phyloP scores from a whole-genome alignment of 2,797 vertebrate genomes.

The Trachops cirrhosus region DNA sequence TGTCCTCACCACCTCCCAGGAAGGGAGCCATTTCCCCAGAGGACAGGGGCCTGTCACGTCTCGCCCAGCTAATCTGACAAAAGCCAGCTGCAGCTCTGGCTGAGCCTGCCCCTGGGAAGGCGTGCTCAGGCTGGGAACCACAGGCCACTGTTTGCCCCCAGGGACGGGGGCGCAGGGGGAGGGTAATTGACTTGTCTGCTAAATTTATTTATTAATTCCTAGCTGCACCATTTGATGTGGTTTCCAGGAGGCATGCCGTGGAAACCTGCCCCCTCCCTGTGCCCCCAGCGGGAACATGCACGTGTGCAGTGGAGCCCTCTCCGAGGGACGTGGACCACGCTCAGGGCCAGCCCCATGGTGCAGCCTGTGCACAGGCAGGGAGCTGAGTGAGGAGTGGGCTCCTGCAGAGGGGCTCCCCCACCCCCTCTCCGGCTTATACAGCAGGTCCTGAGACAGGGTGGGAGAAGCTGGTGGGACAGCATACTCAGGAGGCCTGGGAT shows the following conservation, averaged over 20 bases:
- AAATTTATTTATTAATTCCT: slow-evolving; percentile 72
- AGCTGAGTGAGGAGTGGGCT: neutral
- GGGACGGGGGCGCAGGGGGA: slow-evolving; percentile 29
- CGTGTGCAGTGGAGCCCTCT: neutral
- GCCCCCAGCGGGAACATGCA: neutral
- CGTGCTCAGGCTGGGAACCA: slow-evolving; percentile 64
- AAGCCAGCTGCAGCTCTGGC: slow-evolving; percentile 61
- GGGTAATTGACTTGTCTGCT: slow-evolving; percentile 71
- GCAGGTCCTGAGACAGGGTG: neutral
- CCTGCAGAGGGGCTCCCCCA: neutral
- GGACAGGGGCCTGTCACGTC: slow-evolving; percentile 69
- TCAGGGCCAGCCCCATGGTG: neutral
- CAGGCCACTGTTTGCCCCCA: slow-evolving; percentile 52
- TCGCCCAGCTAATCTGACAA: slow-evolving; percentile 70
- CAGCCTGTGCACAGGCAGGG: neutral
- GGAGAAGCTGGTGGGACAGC: neutral
- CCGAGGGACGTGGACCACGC: neutral
- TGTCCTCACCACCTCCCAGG: slow-evolving; percentile 64
- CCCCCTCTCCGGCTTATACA: neutral
- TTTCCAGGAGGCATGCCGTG: slow-evolving; percentile 52
- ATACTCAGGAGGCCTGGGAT: neutral
- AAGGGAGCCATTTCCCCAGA: slow-evolving; percentile 70
- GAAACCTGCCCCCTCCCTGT: neutral
- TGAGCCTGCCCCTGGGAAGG: slow-evolving; percentile 57
- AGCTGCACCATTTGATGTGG: slow-evolving; percentile 71